A percentile compares a stretch with the other conserved stretches of the same genome.
These are phyloP conservation scores for Carcinoscorpius rotundicauda DNA, from an alignment of 1,140 invertebrate species.

Conservation along the genomic window DNA sequence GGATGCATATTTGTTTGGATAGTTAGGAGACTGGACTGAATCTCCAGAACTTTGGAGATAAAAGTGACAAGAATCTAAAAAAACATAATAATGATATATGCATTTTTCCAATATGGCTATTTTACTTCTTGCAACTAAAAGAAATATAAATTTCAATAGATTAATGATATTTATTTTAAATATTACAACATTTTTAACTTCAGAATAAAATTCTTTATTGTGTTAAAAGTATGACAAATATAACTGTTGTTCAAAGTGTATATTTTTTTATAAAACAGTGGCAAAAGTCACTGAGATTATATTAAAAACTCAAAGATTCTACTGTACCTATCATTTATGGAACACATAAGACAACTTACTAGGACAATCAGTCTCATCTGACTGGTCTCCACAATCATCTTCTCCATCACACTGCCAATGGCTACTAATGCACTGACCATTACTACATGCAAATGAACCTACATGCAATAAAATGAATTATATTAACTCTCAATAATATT, in stretches of 20 bases:
- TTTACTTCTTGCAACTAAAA: neutral
- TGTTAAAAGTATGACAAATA: too few relatives aligned
- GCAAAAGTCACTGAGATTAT: too few relatives aligned
- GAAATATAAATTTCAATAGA: neutral
- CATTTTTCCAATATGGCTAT: neutral
- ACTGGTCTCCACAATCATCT: constrained; percentile 83
- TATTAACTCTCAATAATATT: too few relatives aligned
- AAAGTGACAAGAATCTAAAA: constrained; percentile 60
- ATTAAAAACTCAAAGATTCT: too few relatives aligned
- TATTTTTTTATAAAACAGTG: too few relatives aligned
- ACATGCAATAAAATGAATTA: neutral
- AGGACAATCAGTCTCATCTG: constrained; percentile 82
- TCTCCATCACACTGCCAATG: constrained; percentile 83
- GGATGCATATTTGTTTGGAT: constrained; percentile 80
- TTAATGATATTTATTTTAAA: neutral
- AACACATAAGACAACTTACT: constrained; percentile 12
- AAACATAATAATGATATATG: constrained; percentile 1
- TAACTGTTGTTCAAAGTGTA: too few relatives aligned
- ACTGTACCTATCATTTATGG: neutral
- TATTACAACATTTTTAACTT: neutral
- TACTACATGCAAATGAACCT: constrained; percentile 83
- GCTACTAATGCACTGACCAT: constrained; percentile 75
- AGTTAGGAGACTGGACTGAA: constrained; percentile 85
- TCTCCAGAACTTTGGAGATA: constrained; percentile 75
- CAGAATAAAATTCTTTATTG: too few relatives aligned